Evolutionary conservation across 2,888 invertebrate species (phyloP).

Genomic region (Microctonus aethiopoides): DNA sequence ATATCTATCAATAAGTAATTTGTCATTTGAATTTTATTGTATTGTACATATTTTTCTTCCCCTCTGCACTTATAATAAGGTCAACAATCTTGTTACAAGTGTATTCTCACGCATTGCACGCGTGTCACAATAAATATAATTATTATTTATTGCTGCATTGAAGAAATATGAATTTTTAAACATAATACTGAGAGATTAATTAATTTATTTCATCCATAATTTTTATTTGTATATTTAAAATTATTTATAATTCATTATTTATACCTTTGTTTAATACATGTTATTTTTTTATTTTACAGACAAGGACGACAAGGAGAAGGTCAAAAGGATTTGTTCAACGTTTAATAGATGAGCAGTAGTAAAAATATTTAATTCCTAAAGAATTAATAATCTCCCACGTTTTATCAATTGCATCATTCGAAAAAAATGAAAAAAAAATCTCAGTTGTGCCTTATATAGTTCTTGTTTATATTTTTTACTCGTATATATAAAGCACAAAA

Average conservation of each 20-base stretch:
- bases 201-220: neutral
- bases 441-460: neutral
- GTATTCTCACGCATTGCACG: neutral
- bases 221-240: neutral
- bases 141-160: neutral
- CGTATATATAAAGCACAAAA: neutral
- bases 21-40: neutral
- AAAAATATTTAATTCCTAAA: neutral
- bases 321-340: neutral
- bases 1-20: neutral
- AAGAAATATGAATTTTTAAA: neutral
- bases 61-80: neutral
- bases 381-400: neutral
- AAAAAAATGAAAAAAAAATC: neutral
- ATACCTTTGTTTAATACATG: neutral
- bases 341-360: neutral
- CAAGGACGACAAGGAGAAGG: neutral
- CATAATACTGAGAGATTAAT: neutral
- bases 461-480: neutral
- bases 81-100: neutral
- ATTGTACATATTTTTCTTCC: neutral
- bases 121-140: neutral
- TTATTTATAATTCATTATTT: neutral
- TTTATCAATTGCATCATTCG: neutral
- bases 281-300: neutral